Evolutionary conservation across 2,113 vertebrate species (phyloP), one percentile per base, ranked within the genome.

Genomic region (Origma solitaria): DNA sequence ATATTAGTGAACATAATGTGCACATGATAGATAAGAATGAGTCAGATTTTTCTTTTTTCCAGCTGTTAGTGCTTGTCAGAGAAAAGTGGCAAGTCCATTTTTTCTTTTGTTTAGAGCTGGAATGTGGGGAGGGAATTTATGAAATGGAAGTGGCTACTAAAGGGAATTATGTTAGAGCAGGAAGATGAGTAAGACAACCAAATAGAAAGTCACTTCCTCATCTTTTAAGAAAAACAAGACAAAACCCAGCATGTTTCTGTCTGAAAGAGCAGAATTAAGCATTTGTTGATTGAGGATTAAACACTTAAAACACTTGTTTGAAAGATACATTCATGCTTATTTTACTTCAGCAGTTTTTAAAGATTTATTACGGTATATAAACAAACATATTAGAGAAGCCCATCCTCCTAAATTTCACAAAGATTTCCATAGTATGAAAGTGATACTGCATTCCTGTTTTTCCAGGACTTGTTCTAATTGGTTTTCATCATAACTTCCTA

Each of bases 51-150:
- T 45, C 22, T 38, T 53, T 37, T 31, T 45, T 11, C 10, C 51
- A 37, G 14, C 2, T 66, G 10, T 28, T 85, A 23, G 11, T 28
- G 6, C 40, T 66, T 61, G 9, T 13, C 38, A 70, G 2, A 35
- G 7, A 42, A 45, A 75, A 71, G 1, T 18, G 2, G 2, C 2
- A 73, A 57, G 10, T 6, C 2, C 2, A 1, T 35, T 53, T 62
- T 54, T 31, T 6, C 0, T 50, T 81, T 90, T 61, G 7, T 37
- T 89, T 61, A 21, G 17, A 66, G 23, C 1, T 62, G 21, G 17
- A 45, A 90, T 2, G 1, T 14, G 5, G 1, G 4, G 15, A 62
- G 64, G 8, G 5, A 44, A n/a, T 57, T 53, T 23, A 16, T 22
- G 23, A 88, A 91, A 65, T 37, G 5, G 9, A 71, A 85, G 16